phyloP scores from a whole-genome alignment of 1,140 invertebrate species.

The Penaeus japonicus region DNA sequence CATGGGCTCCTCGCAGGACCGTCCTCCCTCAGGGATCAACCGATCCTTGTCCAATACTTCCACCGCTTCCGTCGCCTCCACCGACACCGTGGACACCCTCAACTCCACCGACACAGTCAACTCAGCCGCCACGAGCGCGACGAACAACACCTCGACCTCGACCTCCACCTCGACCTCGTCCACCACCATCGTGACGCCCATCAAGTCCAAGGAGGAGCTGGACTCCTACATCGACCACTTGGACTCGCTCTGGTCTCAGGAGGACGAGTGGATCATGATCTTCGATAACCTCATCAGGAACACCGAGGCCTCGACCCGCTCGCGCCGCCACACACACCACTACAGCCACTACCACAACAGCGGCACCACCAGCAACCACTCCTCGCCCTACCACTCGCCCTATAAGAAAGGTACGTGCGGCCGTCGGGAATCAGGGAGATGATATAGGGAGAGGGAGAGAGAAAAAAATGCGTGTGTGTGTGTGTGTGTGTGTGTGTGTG shows the following conservation, averaged over 20 bases:
- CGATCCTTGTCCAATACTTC: slow-evolving; percentile 43
- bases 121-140: slow-evolving; percentile 37
- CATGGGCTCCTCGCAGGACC: slow-evolving; percentile 32
- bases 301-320: slow-evolving; percentile 39
- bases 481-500: background rate
- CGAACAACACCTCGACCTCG: slow-evolving; percentile 24
- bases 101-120: slow-evolving; percentile 18
- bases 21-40: slow-evolving; percentile 36
- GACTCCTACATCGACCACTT: slow-evolving; percentile 55
- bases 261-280: slow-evolving; percentile 59
- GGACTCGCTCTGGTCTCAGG: slow-evolving; percentile 51
- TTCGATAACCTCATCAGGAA: slow-evolving; percentile 57
- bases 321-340: slow-evolving; percentile 49
- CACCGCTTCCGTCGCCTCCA: slow-evolving; percentile 44
- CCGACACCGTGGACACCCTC: background rate
- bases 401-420: slow-evolving; percentile 30
- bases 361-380: slow-evolving; percentile 48
- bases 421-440: no score
- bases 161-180: slow-evolving; percentile 43
- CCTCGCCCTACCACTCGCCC: slow-evolving; percentile 43
- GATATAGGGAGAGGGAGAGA: background rate
- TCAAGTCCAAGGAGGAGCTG: slow-evolving; percentile 55
- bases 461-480: no score
- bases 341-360: slow-evolving; percentile 45
- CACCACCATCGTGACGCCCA: slow-evolving; percentile 47